Conservation (phyloP, 2,888 invertebrate species). For the Nemoura dubitans region DNA sequence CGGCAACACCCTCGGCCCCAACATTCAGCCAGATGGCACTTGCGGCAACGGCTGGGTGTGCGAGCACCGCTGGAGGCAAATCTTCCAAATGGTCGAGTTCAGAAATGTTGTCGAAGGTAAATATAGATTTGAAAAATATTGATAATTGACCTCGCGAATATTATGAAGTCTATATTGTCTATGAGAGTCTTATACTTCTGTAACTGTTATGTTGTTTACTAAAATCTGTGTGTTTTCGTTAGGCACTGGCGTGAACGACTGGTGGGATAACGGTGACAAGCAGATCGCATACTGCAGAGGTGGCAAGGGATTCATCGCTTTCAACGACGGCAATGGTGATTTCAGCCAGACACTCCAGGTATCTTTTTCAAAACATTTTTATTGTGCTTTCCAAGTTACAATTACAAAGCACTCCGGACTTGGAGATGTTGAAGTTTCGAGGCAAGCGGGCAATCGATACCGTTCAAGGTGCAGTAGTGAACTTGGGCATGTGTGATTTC, state of each 20-base stretch:
- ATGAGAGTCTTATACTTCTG: not conserved
- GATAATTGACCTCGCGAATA: no score
- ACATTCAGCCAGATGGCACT: constrained; percentile 56
- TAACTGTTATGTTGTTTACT: no score
- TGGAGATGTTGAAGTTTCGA: no score
- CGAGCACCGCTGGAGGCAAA: constrained; percentile 59
- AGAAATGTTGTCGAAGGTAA: constrained; percentile 57
- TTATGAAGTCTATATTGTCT: no score
- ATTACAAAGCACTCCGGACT: no score
- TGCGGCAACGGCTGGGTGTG: constrained; percentile 60
- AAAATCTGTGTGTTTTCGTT: not conserved
- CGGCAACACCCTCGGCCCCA: constrained; percentile 58
- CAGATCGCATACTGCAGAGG: constrained; percentile 66
- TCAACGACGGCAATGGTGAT: constrained; percentile 63
- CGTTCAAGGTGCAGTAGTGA: not conserved
- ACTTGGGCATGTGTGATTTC: constrained; percentile 50
- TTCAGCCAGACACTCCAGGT: constrained; percentile 60
- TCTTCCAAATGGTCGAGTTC: constrained; percentile 60
- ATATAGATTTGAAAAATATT: not conserved
- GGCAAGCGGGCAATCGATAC: no score
- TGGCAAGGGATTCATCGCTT: constrained; percentile 67
- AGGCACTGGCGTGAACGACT: constrained; percentile 57
- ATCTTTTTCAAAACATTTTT: constrained; percentile 41
- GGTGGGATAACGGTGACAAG: constrained; percentile 63
- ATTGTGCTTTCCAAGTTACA: no score